phyloP scores from a whole-genome alignment of 2,888 invertebrate genomes.

The Leptopilina syphax region DNA sequence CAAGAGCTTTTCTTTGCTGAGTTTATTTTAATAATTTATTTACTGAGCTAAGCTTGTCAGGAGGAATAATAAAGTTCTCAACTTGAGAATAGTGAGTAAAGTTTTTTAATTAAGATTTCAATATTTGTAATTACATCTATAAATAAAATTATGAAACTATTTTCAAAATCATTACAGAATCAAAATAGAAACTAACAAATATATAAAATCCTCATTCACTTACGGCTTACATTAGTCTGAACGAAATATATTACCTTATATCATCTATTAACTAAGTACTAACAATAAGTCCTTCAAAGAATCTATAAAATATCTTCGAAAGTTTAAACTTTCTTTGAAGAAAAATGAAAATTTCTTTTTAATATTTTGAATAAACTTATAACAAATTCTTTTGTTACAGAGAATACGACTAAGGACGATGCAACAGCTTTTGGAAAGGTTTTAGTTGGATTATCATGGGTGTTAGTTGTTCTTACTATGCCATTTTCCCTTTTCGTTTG shows the following conservation, averaged over 20 bases:
- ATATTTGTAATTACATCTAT: neutral
- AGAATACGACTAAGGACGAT: conserved; percentile 73
- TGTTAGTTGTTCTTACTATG: conserved; percentile 89
- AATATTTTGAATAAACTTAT: too few relatives aligned
- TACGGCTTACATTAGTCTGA: too few relatives aligned
- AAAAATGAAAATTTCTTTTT: too few relatives aligned
- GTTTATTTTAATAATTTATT: conserved; percentile 23
- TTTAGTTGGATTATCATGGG: conserved; percentile 89
- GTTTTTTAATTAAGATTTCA: conserved; percentile 1
- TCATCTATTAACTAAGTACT: too few relatives aligned
- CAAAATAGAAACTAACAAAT: too few relatives aligned
- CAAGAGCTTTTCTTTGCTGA: neutral
- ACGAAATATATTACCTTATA: too few relatives aligned
- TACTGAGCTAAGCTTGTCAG: neutral
- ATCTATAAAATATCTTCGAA: neutral
- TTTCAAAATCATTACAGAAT: too few relatives aligned
- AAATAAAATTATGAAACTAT: too few relatives aligned
- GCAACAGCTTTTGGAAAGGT: conserved; percentile 90
- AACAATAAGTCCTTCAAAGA: too few relatives aligned
- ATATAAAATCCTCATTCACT: too few relatives aligned
- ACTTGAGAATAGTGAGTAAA: neutral
- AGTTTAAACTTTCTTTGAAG: neutral
- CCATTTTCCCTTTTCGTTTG: conserved; percentile 95
- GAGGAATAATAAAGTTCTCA: too few relatives aligned
- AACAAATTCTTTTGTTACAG: neutral